Conservation (phyloP, 2,888 invertebrate species). For the Meteorus cinctellus region DNA sequence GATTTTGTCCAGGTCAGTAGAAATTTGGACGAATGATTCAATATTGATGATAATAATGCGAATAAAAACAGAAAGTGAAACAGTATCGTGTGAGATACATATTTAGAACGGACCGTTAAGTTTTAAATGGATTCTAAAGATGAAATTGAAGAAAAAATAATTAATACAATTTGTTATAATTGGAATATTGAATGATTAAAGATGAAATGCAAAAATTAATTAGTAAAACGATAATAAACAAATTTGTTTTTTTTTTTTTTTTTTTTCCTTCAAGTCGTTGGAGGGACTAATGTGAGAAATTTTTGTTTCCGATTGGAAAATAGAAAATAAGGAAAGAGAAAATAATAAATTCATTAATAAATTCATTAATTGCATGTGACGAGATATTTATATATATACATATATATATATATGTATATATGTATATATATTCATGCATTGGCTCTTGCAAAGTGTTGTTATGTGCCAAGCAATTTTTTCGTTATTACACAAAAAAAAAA, state of each 20-base stretch:
- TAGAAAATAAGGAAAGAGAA: conserved; percentile 49
- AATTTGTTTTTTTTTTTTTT: conserved; percentile 8
- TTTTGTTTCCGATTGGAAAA: conserved; percentile 43
- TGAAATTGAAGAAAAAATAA: conserved; percentile 14
- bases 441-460: conserved; percentile 60
- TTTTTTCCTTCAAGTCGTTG: not conserved
- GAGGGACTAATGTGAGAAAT: conserved; percentile 16
- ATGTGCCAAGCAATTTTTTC: conserved; percentile 57
- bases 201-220: conserved; percentile 13
- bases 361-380: conserved; percentile 44
- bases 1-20: not conserved
- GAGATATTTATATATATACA: conserved; percentile 56
- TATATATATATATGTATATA: no score
- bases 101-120: conserved; percentile 40
- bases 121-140: not conserved
- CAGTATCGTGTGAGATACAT: not conserved
- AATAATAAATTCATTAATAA: conserved; percentile 46
- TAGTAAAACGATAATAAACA: conserved; percentile 4
- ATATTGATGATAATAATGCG: not conserved
- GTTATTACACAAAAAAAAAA: conserved; percentile 45
- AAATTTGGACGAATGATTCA: conserved; percentile 11
- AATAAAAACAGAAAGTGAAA: not conserved
- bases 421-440: conserved; percentile 55
- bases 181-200: not conserved
- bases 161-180: conserved; percentile 25